Base-by-base conservation (phyloP, 1,140 invertebrate genomes). In the Anthonomus grandis region DNA sequence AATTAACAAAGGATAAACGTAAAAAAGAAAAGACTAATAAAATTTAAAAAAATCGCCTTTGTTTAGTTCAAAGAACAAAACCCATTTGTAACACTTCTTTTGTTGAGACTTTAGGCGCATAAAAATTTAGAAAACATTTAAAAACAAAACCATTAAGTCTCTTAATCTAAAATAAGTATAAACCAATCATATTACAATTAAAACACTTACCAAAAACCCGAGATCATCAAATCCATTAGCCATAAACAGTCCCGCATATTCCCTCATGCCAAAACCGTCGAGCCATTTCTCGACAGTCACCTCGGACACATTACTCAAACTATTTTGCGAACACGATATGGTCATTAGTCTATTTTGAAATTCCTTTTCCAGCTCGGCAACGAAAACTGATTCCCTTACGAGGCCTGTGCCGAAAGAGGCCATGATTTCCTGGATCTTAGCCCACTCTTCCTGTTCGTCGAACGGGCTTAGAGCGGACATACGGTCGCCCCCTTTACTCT, bases 381-480 rank as follows among this genome's bases (percentile, higher is more conserved):
- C 85, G 73, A 93, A 91, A 2, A 91, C 86, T 0, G 87, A 90
- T 68, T 91, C 90, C 5, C 87, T 72, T 2, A 89, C 84, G 9
- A 87, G 77, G 17, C 86, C 86, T 46, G 86, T 88, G 23, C 92
- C 91, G 66, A 95, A 91, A 1, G 90, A 90, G 15, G 90, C 90
- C 84, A 97, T 93, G 55, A 95, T 95, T 74, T 94, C 91, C 6
- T 90, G 90, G 56, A 97, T 95, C 75, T 94, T 93, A 1, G 90
- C 90, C 90, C 93, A 95, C 74, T 95, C 93, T 76, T 95, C 91
- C 70, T 90, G 81, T 68, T 95, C 91, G 77, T 95, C 91, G 72
- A 95, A 92, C 0, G 91, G 90, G 67, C 89, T 92, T 59, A 93
- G 82, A 47, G 89, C 83, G 12, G 85, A 86, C 45, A 87, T 75